phyloP scores from a whole-genome alignment of 2,797 vertebrate species.

The Lophotriccus pileatus region DNA sequence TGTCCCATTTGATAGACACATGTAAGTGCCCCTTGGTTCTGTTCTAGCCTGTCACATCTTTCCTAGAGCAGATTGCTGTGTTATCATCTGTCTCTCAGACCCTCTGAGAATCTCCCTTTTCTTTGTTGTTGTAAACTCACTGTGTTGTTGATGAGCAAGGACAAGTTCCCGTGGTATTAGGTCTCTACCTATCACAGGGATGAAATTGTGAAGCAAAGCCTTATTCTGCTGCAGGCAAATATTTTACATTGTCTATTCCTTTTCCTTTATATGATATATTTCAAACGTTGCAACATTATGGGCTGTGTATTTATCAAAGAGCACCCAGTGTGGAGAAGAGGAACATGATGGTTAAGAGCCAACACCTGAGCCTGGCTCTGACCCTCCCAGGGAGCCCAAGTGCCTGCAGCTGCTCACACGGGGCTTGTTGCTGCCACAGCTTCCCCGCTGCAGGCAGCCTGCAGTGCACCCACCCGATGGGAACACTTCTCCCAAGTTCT shows the following conservation, averaged over 20 bases:
- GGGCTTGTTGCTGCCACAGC: background rate
- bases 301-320: background rate
- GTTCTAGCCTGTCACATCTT: background rate
- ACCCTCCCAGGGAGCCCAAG: background rate
- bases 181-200: background rate
- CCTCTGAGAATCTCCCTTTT: background rate
- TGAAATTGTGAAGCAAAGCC: background rate
- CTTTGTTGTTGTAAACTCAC: background rate
- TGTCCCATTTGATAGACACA: background rate
- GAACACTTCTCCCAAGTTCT: background rate
- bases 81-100: background rate
- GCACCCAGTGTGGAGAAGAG: fast-evolving
- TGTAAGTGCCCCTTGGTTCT: background rate
- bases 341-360: background rate
- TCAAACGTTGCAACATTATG: background rate
- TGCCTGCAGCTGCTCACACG: background rate
- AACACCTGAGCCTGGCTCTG: background rate
- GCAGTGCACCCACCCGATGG: background rate
- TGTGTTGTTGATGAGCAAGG: background rate
- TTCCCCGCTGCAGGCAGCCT: background rate
- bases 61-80: background rate
- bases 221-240: background rate
- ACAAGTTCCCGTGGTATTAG: background rate
- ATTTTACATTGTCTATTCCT: background rate
- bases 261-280: background rate